Evolutionary conservation across 2,888 invertebrate genomes (phyloP).

Genomic region (Anoplius nigerrimus): DNA sequence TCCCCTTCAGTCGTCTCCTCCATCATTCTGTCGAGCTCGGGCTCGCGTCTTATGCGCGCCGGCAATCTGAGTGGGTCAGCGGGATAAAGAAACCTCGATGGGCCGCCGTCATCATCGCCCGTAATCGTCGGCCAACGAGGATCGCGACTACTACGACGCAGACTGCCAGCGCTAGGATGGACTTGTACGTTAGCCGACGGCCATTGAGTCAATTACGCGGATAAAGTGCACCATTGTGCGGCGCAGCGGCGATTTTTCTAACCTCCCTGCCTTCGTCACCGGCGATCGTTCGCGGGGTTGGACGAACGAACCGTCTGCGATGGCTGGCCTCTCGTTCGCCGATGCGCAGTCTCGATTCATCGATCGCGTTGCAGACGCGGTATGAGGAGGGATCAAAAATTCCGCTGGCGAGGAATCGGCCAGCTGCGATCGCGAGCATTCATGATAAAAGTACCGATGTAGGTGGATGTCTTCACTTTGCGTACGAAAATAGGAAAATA

Average conservation of each 20-base stretch:
- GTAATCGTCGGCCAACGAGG: conserved; percentile 17
- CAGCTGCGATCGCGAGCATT: too few relatives aligned
- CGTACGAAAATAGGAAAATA: too few relatives aligned
- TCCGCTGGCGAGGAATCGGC: too few relatives aligned
- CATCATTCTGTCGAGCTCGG: conserved; percentile 27
- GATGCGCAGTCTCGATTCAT: too few relatives aligned
- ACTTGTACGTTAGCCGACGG: conserved; percentile 65
- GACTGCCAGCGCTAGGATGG: conserved; percentile 11
- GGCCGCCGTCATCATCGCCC: conserved; percentile 38
- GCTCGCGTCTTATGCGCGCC: conserved; percentile 52
- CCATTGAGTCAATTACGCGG: conserved; percentile 72
- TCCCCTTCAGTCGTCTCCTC: conserved; percentile 11
- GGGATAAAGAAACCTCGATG: conserved; percentile 62
- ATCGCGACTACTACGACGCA: conserved; percentile 36
- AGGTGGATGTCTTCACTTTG: too few relatives aligned
- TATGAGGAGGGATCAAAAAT: too few relatives aligned
- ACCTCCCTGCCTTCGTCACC: conserved; percentile 58
- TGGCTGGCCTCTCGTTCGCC: conserved; percentile 25
- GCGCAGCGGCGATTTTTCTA: conserved; percentile 69
- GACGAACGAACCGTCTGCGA: conserved; percentile 46
- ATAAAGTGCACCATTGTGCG: conserved; percentile 71
- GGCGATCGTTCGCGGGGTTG: conserved; percentile 44
- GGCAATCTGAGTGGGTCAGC: conserved; percentile 64
- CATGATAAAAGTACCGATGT: too few relatives aligned
- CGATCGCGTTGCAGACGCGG: too few relatives aligned